Base-by-base conservation (phyloP, 2,797 vertebrate species). In the Aplochiton taeniatus region DNA sequence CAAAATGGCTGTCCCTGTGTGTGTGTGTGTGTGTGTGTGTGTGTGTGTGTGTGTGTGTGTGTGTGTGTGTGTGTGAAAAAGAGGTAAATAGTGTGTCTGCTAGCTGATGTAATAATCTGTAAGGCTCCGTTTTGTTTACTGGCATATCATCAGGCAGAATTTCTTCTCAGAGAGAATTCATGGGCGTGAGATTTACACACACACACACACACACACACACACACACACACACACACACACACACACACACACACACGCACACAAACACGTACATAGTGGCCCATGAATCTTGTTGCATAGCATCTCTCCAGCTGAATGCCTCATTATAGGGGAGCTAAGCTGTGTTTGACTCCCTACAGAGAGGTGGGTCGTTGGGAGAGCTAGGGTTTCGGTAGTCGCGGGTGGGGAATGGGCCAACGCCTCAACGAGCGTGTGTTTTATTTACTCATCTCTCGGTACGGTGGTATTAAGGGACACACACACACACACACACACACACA, bases 61-160 rank as follows among this genome's bases (percentile, higher is more conserved):
- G 57, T 58, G 57, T 58, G 16, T 12, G 52, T 6, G 59, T 52
- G 20, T 52, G 63, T 31, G 31, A 31, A 31, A 31, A 31, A 31
- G 31, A 31, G 31, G 31, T 31, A 31, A 31, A 31, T 31, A 31
- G 31, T 31, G 31, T 31, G 31, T 31, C 31, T 56, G 53, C 18
- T 6, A 20, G 75, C 73, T 88, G 87, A 89, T 87, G 88, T 73
- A 88, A 89, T 71, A 66, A 79, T 68, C 63, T 73, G 85, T 78
- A 89, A 88, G 73, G 62, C 53, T 64, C 74, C 61, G 65, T 61
- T 77, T 76, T 81, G 74, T 85, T 85, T 81, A 73, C 66, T 73
- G 61, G 66, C 64, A 74, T 70, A 63, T 42, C 65, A 61, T 77
- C 60, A 70, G 59, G 31, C 69, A 31, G 31, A 31, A 31, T 66